phyloP scores from a whole-genome alignment of 2,797 vertebrate species.

The Schizopygopsis malacanthus region DNA sequence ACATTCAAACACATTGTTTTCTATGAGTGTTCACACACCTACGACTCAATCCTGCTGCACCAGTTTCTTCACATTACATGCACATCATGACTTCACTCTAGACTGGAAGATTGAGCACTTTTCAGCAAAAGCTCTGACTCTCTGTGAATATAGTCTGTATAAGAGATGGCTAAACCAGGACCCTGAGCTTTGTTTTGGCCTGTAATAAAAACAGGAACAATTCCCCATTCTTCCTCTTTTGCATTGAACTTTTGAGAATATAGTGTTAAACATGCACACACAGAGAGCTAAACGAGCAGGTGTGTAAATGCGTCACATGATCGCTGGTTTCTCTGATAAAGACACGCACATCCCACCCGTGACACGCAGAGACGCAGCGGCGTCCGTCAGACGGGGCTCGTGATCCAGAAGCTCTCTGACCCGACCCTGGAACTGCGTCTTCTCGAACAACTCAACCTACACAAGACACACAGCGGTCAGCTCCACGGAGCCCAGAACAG shows the following conservation, averaged over 20 bases:
- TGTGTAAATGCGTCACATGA: neutral
- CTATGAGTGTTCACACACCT: neutral
- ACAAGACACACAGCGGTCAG: slow-evolving; percentile 55
- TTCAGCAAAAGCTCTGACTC: neutral
- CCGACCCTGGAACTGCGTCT: slow-evolving; percentile 76
- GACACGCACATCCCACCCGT: slow-evolving; percentile 85
- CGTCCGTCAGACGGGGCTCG: slow-evolving; percentile 68
- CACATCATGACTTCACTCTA: neutral
- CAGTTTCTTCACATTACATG: neutral
- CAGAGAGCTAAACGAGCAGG: neutral
- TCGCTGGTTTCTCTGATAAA: neutral
- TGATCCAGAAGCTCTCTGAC: slow-evolving; percentile 79
- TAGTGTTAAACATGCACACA: neutral
- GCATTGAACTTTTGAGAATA: neutral
- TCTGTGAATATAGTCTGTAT: neutral
- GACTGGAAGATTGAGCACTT: neutral
- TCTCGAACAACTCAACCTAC: slow-evolving; percentile 84
- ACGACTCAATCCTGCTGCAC: neutral
- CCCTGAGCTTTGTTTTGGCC: neutral
- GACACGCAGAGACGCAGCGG: slow-evolving; percentile 80
- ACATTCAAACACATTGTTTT: neutral
- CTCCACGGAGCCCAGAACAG: neutral
- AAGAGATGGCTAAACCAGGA: neutral
- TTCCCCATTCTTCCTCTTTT: too few species aligned
- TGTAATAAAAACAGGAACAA: neutral